Percentiles rank a stretch among this genome's conserved stretches.
phyloP scores from a whole-genome alignment of 1,140 invertebrate species.

The Cherax destructor region DNA sequence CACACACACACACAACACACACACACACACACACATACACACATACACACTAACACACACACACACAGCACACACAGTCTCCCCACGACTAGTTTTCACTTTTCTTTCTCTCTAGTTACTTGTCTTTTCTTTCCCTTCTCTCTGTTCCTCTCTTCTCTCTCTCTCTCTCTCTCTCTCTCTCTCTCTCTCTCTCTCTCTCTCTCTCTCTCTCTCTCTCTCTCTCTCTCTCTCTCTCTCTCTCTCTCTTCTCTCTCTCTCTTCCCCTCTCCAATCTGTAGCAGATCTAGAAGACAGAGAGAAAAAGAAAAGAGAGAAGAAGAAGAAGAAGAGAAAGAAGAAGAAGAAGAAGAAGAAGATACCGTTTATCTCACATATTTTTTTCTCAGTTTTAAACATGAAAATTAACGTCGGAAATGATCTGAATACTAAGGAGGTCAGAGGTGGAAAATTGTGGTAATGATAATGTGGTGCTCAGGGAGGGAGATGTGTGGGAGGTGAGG shows the following conservation, averaged over 20 bases:
- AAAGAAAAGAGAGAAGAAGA: not conserved
- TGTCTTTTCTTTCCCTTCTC: not conserved
- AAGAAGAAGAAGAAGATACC: not conserved
- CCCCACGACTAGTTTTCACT: not conserved
- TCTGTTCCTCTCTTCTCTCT: not conserved
- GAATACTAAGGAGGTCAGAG: too few relatives aligned
- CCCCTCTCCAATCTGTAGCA: too few relatives aligned
- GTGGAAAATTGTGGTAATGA: too few relatives aligned
- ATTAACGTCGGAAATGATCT: too few relatives aligned
- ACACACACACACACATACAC: too few relatives aligned
- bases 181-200: not conserved
- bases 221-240: not conserved
- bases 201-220: not conserved
- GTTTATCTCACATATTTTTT: too few relatives aligned
- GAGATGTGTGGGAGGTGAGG: too few relatives aligned
- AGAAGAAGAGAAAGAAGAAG: not conserved
- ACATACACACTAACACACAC: too few relatives aligned
- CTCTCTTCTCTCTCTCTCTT: not conserved
- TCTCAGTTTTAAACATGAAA: too few relatives aligned
- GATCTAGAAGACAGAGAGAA: not conserved
- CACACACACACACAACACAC: too few relatives aligned
- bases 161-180: constrained; percentile 4
- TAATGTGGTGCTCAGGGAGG: too few relatives aligned
- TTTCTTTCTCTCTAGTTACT: not conserved
- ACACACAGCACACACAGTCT: not conserved